A percentile compares a stretch with the other conserved stretches of the same genome.
phyloP scores from a whole-genome alignment of 2,797 vertebrate species.

The Tympanoctomys barrerae region DNA sequence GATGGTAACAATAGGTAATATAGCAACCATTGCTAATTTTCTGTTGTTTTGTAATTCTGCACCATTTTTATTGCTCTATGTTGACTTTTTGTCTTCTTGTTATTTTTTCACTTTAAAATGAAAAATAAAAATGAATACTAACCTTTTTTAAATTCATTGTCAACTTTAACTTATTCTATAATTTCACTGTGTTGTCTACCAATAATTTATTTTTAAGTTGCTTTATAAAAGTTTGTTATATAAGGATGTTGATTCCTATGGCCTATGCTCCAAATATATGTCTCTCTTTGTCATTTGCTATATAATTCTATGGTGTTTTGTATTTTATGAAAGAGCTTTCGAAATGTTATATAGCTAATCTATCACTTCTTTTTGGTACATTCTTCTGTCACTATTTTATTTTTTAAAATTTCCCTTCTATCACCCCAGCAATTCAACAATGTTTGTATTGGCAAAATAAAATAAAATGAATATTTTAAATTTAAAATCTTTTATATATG shows the following conservation, averaged over 20 bases:
- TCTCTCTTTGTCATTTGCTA: neutral
- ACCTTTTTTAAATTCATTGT: neutral
- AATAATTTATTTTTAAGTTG: neutral
- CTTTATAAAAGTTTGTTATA: neutral
- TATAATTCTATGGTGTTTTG: neutral
- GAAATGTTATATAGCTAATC: neutral
- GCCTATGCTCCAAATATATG: neutral
- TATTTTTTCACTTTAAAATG: too few species aligned
- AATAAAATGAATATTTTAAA: neutral
- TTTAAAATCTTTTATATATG: neutral
- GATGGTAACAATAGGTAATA: too few species aligned
- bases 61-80: too few species aligned
- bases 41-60: too few species aligned
- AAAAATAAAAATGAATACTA: too few species aligned
- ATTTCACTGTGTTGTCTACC: neutral
- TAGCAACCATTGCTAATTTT: too few species aligned
- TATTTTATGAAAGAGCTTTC: neutral
- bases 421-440: neutral
- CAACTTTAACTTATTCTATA: slow-evolving; percentile 9
- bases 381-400: neutral
- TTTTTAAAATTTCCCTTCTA: neutral
- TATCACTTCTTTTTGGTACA: neutral
- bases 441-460: neutral
- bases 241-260: neutral
- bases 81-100: too few species aligned